Evolutionary conservation across 2,113 vertebrate species (phyloP).

Genomic region (Gymnocephalus cernua): DNA sequence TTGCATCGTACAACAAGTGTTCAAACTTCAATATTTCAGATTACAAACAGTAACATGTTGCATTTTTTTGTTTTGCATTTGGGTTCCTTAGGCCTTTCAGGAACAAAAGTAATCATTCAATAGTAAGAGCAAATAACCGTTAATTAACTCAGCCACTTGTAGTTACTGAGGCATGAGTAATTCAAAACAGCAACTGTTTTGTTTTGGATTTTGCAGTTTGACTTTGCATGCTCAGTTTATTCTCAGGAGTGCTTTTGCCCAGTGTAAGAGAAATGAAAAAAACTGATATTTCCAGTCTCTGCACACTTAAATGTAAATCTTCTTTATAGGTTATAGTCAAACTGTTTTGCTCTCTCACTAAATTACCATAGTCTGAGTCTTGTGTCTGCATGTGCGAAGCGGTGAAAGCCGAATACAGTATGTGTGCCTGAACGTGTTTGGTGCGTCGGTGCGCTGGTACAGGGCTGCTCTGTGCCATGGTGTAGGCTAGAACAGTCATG

Average conservation of each 20-base stretch:
- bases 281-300: conserved; percentile 11
- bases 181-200: conserved; percentile 65
- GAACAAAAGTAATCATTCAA: conserved; percentile 22
- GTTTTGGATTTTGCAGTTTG: conserved; percentile 62
- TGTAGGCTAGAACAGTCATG: conserved; percentile 84
- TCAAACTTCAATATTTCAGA: neutral
- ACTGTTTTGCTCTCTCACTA: conserved; percentile 39
- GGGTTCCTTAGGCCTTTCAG: neutral
- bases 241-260: conserved; percentile 39
- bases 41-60: conserved; percentile 15
- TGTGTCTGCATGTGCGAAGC: conserved; percentile 56
- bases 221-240: conserved; percentile 55
- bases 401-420: conserved; percentile 53
- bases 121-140: conserved; percentile 40
- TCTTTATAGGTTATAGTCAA: conserved; percentile 17
- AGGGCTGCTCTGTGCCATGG: conserved; percentile 81
- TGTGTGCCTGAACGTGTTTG: conserved; percentile 70
- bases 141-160: conserved; percentile 53
- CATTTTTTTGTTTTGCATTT: neutral
- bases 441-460: conserved; percentile 76
- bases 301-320: conserved; percentile 16
- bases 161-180: conserved; percentile 50
- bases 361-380: conserved; percentile 55
- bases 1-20: neutral
- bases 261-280: conserved; percentile 12